These are phyloP conservation scores for Camelus bactrianus DNA, from an alignment of 2,113 vertebrate species.

Conservation along the genomic window DNA sequence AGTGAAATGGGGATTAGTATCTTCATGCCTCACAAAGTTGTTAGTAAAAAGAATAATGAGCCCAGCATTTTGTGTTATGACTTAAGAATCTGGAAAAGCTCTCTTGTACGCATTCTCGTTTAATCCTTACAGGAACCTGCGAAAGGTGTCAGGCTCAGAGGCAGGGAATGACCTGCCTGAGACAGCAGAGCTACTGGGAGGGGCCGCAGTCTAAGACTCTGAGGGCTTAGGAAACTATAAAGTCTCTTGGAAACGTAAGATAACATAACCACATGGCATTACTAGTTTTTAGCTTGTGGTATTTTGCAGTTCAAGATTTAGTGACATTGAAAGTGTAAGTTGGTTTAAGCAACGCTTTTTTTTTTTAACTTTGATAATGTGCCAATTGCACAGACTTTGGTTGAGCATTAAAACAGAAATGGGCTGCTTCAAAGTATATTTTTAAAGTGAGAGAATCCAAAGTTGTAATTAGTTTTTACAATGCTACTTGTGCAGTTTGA, in stretches of 20 bases:
- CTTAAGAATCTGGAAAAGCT: neutral
- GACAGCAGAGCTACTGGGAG: neutral
- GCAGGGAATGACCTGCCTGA: neutral
- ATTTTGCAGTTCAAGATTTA: conserved; percentile 76
- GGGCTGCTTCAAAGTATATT: conserved; percentile 74
- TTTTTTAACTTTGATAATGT: conserved; percentile 71
- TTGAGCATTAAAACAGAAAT: conserved; percentile 73
- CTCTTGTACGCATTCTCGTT: neutral
- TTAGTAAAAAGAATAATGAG: conserved; percentile 35
- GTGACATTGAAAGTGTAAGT: conserved; percentile 73
- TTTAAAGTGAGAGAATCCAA: conserved; percentile 82
- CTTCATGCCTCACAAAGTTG: neutral
- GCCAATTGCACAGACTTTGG: conserved; percentile 77
- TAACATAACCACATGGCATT: conserved; percentile 51
- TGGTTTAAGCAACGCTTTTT: conserved; percentile 63
- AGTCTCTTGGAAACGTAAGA: conserved; percentile 41
- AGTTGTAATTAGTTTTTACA: conserved; percentile 79
- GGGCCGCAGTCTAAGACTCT: neutral
- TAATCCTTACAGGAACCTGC: neutral
- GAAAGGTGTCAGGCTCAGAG: neutral
- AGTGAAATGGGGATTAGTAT: conserved; percentile 3
- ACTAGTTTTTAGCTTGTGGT: conserved; percentile 67
- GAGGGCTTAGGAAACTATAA: neutral
- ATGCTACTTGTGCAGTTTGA: conserved; percentile 68
- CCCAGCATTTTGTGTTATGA: neutral